Evolutionary conservation across 2,797 vertebrate genomes (phyloP).

Genomic region (Pangasius krempfi): DNA sequence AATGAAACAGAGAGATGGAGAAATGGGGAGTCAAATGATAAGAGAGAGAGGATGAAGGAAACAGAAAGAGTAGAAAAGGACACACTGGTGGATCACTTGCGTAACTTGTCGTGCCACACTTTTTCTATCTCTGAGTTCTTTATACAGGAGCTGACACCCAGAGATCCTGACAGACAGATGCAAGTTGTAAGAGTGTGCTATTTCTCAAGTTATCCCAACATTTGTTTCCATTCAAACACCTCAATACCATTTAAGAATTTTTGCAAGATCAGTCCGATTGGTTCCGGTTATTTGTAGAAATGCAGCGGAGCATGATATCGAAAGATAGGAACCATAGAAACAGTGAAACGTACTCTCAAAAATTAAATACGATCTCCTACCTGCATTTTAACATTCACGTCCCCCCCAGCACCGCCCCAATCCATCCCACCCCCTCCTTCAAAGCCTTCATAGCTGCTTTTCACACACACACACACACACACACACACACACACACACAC

Average conservation of each 20-base stretch:
- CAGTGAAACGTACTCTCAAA: neutral
- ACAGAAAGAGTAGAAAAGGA: neutral
- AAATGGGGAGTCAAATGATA: neutral
- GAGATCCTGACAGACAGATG: neutral
- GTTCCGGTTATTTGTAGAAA: neutral
- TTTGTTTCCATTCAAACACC: neutral
- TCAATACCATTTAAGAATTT: neutral
- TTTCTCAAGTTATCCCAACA: neutral
- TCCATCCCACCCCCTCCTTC: neutral
- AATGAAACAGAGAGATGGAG: neutral
- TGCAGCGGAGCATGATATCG: neutral
- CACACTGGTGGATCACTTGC: constrained; percentile 1
- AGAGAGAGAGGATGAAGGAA: constrained; percentile 1
- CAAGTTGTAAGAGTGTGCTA: neutral
- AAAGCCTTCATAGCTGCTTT: constrained; percentile 5
- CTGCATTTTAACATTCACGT: constrained; percentile 7
- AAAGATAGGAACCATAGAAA: neutral
- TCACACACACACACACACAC: constrained; percentile 11
- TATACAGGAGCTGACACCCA: neutral
- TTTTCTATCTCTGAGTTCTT: neutral
- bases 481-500: neutral
- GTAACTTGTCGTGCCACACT: constrained; percentile 25
- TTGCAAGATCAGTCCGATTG: neutral
- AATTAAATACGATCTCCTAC: constrained; percentile 16
- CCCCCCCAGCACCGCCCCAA: neutral